phyloP scores from a whole-genome alignment of 2,888 invertebrate species.

The Melinopterus prodromus region DNA sequence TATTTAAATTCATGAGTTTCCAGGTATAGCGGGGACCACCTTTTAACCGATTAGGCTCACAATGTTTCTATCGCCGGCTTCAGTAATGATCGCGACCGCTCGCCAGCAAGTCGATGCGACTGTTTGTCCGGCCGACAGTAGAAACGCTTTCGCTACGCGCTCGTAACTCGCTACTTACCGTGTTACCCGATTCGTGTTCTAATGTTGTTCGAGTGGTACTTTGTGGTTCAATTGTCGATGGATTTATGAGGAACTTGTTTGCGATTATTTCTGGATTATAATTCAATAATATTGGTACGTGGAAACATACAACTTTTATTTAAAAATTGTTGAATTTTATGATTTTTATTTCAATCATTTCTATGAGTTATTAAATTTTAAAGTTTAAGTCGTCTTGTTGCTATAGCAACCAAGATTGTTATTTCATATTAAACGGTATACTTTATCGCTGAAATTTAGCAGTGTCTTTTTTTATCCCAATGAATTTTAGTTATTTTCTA shows the following conservation, averaged over 20 bases:
- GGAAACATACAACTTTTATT: too few relatives aligned
- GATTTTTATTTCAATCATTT: too few relatives aligned
- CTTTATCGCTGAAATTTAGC: too few relatives aligned
- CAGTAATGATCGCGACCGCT: conserved; percentile 31
- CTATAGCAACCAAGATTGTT: too few relatives aligned
- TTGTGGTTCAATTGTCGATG: background rate
- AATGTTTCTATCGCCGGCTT: conserved; percentile 31
- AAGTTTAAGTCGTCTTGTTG: too few relatives aligned
- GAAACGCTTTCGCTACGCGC: background rate
- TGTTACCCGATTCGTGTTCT: background rate
- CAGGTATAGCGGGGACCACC: conserved; percentile 34
- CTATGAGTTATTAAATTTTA: too few relatives aligned
- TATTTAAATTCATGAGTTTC: conserved; percentile 36
- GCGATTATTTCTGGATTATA: background rate
- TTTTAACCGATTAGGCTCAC: conserved; percentile 21
- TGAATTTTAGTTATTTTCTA: too few relatives aligned
- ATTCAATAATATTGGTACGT: background rate
- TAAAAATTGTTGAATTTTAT: too few relatives aligned
- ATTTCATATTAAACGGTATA: too few relatives aligned
- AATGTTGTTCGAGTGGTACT: background rate
- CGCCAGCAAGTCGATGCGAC: conserved; percentile 24
- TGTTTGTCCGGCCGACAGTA: background rate
- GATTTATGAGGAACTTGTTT: background rate
- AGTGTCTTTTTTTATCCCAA: too few relatives aligned
- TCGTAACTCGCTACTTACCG: background rate